Percentiles rank a stretch among this genome's conserved stretches.
Evolutionary conservation across 2,113 vertebrate genomes (phyloP).

Genomic region (Epinephelus cyanopodus): DNA sequence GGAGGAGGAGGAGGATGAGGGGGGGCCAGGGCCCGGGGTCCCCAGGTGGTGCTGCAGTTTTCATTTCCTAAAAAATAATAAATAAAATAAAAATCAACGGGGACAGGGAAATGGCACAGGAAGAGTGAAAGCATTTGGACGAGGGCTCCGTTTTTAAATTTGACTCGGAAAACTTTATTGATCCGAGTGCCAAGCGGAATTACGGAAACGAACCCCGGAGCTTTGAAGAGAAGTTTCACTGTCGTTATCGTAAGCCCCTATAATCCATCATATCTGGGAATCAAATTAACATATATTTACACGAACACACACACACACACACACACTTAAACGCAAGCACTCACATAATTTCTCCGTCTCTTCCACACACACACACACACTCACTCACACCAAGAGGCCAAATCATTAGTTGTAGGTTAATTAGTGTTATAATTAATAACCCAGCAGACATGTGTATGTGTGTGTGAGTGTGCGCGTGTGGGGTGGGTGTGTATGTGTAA

Average conservation of each 20-base stretch:
- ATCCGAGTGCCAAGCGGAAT: slow-evolving; percentile 77
- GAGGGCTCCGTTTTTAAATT: slow-evolving; percentile 49
- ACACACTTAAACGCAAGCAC: neutral
- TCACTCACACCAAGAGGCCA: slow-evolving; percentile 62
- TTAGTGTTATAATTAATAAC: slow-evolving; percentile 82
- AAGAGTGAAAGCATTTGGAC: slow-evolving; percentile 66
- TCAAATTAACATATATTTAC: slow-evolving; percentile 80
- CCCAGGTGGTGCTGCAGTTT: slow-evolving; percentile 57
- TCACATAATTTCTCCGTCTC: slow-evolving; percentile 2
- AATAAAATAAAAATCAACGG: slow-evolving; percentile 38
- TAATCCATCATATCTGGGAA: slow-evolving; percentile 83
- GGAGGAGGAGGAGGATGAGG: too few relatives aligned
- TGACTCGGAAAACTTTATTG: slow-evolving; percentile 75
- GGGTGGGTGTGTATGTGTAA: slow-evolving; percentile 56
- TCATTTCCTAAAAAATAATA: slow-evolving; percentile 37
- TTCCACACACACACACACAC: slow-evolving; percentile 43
- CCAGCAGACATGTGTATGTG: slow-evolving; percentile 60
- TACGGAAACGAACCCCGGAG: slow-evolving; percentile 59
- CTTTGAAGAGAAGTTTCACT: slow-evolving; percentile 79
- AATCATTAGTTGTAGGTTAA: slow-evolving; percentile 82
- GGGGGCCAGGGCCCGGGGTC: neutral
- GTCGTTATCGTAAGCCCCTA: slow-evolving; percentile 76
- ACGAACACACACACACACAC: slow-evolving; percentile 1
- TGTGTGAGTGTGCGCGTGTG: slow-evolving; percentile 1
- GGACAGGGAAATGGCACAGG: slow-evolving; percentile 50